Evolutionary conservation across 2,113 vertebrate genomes (phyloP).

Genomic region (Pavo muticus): DNA sequence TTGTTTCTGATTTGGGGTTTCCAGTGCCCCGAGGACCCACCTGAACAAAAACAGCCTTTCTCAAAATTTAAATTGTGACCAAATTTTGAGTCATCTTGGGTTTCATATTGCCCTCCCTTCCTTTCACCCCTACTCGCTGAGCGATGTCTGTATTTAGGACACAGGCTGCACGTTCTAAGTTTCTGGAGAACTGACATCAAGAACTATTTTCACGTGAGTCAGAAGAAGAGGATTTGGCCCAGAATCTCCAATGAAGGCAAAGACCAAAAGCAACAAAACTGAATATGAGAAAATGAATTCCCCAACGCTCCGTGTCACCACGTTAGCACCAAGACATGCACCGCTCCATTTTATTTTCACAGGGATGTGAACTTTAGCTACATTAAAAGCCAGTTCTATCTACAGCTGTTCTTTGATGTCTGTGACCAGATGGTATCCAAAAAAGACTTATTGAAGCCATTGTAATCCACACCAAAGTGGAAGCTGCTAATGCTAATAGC

Average conservation of each 20-base stretch:
- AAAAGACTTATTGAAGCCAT: conserved; percentile 8
- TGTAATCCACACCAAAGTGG: conserved; percentile 5
- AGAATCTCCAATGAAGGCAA: neutral
- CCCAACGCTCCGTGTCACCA: neutral
- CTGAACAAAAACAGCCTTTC: neutral
- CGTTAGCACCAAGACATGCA: neutral
- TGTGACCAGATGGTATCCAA: conserved; percentile 56
- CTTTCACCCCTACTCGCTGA: neutral
- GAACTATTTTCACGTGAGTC: neutral
- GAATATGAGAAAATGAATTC: neutral
- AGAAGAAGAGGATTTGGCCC: conserved; percentile 21
- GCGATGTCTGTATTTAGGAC: neutral
- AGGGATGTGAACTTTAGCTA: neutral
- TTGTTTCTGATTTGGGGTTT: neutral
- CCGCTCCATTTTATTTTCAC: neutral
- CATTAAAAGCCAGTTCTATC: conserved; percentile 9
- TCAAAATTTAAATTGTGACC: neutral
- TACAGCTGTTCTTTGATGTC: conserved; percentile 66
- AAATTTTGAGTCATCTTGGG: neutral
- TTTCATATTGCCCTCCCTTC: neutral
- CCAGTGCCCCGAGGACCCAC: neutral
- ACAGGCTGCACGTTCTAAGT: neutral
- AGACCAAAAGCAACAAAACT: neutral
- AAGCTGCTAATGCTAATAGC: neutral
- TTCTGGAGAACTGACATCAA: neutral